Base-by-base conservation (phyloP, 1,140 invertebrate species). In the Reticulitermes speratus region DNA sequence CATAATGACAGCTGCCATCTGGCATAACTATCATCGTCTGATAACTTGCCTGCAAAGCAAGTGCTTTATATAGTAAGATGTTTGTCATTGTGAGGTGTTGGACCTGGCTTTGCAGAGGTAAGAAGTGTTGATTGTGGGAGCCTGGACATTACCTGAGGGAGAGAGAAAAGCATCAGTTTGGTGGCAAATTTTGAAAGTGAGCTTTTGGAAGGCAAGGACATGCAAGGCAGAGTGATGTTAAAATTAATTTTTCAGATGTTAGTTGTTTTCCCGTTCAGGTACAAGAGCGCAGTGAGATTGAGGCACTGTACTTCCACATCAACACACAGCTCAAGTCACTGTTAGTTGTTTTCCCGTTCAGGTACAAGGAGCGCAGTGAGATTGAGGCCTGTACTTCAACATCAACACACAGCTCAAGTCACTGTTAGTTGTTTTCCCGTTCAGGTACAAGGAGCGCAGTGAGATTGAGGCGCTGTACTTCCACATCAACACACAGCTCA, bases 401-500 rank as follows among this genome's bases (percentile, higher is more conserved):
- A 99, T 99, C 88, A 99, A 99, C 90, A 98, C 98, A 0, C 96
- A 98, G 90, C 93, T 99, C 87, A 99, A 99, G 90, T 97, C 98
- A 1, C 91, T 99, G 85, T n/a, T 75, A 25, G n/a, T 30, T 14
- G 1, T 30, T 84, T 5, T 14, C 30, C 14, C 83, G 55, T 38
- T 38, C 89, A 96, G 96, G 90, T 99, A 99, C 90, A 98, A 96
- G 90, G 98, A 99, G 91, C 94, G 97, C 84, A 98, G 97, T 87
- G 98, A 99, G 92, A 97, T 99, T 88, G 99, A 99, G 92, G 98
- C 97, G 0, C 91, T 98, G 23, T 99, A 97, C 89, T 99, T 99
- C 90, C 96, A 97, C 90, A 99, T 99, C 88, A 99, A 99, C 90
- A 98, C 98, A 0, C 96, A 98, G 90, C 93, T 99, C 87, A 99